Evolutionary conservation across 2,113 vertebrate genomes (phyloP).

Genomic region (Cacatua alba): DNA sequence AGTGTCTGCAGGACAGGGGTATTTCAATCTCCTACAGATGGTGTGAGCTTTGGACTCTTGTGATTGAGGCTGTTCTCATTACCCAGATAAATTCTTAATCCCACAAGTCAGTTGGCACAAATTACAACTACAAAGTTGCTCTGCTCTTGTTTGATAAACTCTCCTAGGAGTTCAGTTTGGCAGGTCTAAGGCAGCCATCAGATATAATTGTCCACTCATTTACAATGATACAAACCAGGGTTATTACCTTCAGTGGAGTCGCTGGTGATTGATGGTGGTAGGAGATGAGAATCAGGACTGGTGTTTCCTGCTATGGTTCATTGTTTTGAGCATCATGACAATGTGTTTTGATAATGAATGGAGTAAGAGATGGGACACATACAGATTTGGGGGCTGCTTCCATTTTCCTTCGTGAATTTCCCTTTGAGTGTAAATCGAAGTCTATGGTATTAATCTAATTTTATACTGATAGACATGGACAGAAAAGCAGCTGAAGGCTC

Average conservation of each 20-base stretch:
- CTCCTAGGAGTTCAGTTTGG: background rate
- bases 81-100: constrained; percentile 17
- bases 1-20: background rate
- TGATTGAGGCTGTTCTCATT: constrained; percentile 18
- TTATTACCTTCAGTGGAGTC: background rate
- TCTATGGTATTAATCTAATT: background rate
- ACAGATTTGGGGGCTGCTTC: background rate
- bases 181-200: background rate
- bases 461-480: background rate
- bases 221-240: background rate
- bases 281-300: background rate
- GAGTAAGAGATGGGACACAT: background rate
- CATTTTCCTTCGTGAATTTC: background rate
- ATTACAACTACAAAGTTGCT: background rate
- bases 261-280: background rate
- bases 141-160: constrained; percentile 1
- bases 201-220: background rate
- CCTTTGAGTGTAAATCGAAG: background rate
- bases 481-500: background rate
- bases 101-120: constrained; percentile 20
- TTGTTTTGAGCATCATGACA: background rate
- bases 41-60: background rate
- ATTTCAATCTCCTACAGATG: rapidly evolving
- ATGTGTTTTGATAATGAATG: background rate
- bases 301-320: background rate